Conservation (phyloP, 2,888 invertebrate species). For the Busseola fusca region DNA sequence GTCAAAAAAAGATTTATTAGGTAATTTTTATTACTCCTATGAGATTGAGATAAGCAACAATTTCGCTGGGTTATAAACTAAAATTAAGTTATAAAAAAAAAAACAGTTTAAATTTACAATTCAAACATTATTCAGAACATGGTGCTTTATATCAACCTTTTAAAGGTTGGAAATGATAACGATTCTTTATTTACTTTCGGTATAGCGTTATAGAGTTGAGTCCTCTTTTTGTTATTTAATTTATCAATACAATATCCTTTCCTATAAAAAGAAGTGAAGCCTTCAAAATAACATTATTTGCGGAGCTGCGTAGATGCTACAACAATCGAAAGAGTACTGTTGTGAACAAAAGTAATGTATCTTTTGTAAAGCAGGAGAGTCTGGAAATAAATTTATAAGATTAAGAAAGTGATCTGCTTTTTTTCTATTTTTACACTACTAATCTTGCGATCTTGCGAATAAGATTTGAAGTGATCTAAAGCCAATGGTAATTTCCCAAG, state of each 20-base stretch:
- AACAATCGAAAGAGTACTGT: slow-evolving; percentile 4
- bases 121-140: background rate
- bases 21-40: too few species aligned
- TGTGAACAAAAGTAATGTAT: slow-evolving; percentile 25
- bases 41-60: background rate
- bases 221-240: background rate
- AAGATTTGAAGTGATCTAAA: background rate
- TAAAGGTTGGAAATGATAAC: background rate
- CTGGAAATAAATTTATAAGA: background rate
- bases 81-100: background rate
- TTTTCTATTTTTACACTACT: background rate
- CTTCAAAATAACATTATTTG: slow-evolving; percentile 11
- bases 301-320: background rate
- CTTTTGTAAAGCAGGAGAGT: slow-evolving; percentile 12
- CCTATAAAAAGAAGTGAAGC: background rate
- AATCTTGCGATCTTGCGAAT: too few species aligned
- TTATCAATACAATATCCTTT: background rate
- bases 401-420: background rate
- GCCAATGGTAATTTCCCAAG: background rate
- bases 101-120: background rate
- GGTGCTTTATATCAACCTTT: background rate
- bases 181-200: background rate
- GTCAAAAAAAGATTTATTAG: too few species aligned
- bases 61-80: background rate
- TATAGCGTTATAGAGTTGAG: background rate